Conservation (phyloP, 2,888 invertebrate genomes). For the Diarsia rubi region DNA sequence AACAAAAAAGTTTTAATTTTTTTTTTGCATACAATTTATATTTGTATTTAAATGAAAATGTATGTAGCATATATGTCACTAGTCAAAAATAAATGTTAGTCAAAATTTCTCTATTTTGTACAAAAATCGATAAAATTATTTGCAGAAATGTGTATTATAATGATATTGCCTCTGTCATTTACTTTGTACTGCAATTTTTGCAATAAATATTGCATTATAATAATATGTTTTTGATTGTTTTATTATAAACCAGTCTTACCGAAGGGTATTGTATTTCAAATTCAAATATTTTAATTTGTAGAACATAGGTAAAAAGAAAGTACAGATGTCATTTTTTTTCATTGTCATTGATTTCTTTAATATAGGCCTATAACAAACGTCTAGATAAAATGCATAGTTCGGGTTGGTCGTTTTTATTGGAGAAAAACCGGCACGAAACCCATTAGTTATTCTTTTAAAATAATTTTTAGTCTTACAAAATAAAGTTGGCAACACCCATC, state of each 20-base stretch:
- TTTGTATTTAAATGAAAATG: not conserved
- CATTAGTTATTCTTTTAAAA: too few relatives aligned
- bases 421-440: too few relatives aligned
- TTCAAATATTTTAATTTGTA: too few relatives aligned
- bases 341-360: too few relatives aligned
- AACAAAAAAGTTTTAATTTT: not conserved
- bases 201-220: constrained; percentile 44
- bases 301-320: too few relatives aligned
- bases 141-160: constrained; percentile 8
- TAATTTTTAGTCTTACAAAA: too few relatives aligned
- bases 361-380: too few relatives aligned
- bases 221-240: not conserved
- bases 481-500: too few relatives aligned
- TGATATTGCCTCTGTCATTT: constrained; percentile 26
- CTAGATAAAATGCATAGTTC: too few relatives aligned
- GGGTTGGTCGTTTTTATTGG: too few relatives aligned
- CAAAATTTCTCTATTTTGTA: constrained; percentile 34
- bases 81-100: constrained; percentile 33
- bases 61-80: constrained; percentile 2
- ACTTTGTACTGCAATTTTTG: constrained; percentile 23
- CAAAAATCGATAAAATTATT: not conserved
- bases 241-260: not conserved
- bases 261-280: not conserved
- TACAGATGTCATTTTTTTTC: too few relatives aligned
- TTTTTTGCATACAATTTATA: not conserved